A percentile compares a stretch with the other conserved stretches of the same genome.
Conservation (phyloP, 23 tunicate genomes). For the Halocynthia aurantium region DNA sequence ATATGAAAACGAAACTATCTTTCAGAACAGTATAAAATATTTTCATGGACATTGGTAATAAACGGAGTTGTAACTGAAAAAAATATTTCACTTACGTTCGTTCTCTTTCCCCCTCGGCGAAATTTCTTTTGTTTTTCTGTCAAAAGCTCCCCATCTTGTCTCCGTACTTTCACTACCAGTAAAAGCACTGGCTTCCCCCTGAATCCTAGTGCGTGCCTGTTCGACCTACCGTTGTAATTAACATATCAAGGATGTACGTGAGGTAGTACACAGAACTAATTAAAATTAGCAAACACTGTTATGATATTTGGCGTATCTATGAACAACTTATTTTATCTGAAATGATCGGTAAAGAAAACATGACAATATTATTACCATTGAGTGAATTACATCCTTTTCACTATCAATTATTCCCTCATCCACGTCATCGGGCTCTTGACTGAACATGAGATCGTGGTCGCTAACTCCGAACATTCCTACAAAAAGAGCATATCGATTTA, state of each 20-base stretch:
- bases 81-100: constrained; percentile 47
- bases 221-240: constrained; percentile 32
- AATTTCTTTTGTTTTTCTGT: not conserved
- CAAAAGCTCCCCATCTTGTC: constrained; percentile 67
- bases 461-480: constrained; percentile 79
- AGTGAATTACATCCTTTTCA: constrained; percentile 17
- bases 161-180: constrained; percentile 56
- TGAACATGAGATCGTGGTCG: constrained; percentile 88
- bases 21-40: too few relatives aligned
- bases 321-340: too few relatives aligned
- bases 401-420: constrained; percentile 50
- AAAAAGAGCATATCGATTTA: not conserved
- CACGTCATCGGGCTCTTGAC: constrained; percentile 72
- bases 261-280: too few relatives aligned
- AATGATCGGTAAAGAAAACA: too few relatives aligned
- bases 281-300: too few relatives aligned
- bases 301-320: too few relatives aligned
- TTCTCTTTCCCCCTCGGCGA: constrained; percentile 5
- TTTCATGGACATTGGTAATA: not conserved
- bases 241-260: too few relatives aligned
- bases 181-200: constrained; percentile 46
- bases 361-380: constrained; percentile 4
- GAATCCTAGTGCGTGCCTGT: constrained; percentile 44
- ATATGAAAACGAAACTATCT: too few relatives aligned
- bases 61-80: not conserved